A percentile compares a stretch with the other conserved stretches of the same genome.
Evolutionary conservation across 2,113 vertebrate genomes (phyloP).

Genomic region (Dinomys branickii): DNA sequence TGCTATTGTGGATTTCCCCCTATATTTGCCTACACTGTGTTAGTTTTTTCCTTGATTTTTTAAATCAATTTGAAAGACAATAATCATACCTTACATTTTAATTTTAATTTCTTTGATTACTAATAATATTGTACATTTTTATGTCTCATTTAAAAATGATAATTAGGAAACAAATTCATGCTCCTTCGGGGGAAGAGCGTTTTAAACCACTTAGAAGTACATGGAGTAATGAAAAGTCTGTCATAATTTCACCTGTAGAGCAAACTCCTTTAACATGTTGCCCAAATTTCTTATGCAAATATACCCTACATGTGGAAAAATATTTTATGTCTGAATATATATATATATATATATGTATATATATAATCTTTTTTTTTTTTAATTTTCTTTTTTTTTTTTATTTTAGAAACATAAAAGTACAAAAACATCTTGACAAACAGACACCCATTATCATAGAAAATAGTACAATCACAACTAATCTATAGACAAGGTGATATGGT

Average conservation of each 20-base stretch:
- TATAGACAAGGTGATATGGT: too few species aligned
- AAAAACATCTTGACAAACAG: too few species aligned
- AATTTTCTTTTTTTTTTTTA: too few species aligned
- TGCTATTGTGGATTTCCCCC: background rate
- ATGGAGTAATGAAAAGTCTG: background rate
- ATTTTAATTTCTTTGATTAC: background rate
- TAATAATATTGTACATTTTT: background rate
- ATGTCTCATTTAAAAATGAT: background rate
- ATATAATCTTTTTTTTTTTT: too few species aligned
- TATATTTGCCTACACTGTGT: background rate
- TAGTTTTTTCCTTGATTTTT: background rate
- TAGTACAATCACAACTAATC: too few species aligned
- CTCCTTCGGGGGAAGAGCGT: background rate
- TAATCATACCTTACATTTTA: background rate
- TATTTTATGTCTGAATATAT: background rate
- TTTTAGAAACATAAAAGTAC: too few species aligned
- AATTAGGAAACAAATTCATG: background rate
- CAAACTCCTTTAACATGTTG: background rate
- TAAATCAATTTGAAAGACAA: conserved; percentile 32
- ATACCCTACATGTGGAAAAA: background rate
- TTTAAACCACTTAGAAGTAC: background rate
- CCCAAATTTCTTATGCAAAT: background rate
- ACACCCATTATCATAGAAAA: too few species aligned
- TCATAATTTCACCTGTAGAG: conserved; percentile 1
- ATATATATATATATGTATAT: background rate